Evolutionary conservation across 2,888 invertebrate species (phyloP), one percentile per base, ranked within the genome.

Genomic region (Callinectes sapidus): DNA sequence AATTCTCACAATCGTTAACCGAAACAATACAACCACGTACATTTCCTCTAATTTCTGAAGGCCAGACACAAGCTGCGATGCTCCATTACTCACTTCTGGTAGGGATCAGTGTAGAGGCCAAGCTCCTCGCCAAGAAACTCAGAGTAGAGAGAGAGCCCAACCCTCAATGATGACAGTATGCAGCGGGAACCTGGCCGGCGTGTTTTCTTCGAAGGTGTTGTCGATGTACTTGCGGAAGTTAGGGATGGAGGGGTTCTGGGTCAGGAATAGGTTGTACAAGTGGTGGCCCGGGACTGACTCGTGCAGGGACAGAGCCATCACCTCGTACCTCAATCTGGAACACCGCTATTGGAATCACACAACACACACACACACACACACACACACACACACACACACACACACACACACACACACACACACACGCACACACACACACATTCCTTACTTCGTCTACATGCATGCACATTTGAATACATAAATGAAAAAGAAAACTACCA

Each of bases 281-380:
- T 96, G 96, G 93, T 96, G 96, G 1, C 96, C 96, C 0, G 96
- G 96, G 39, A 95, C 95, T 6, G 95, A 95, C 95, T 96, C 96
- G 94, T 96, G 96, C 2, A 96, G 95, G 6, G 95, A 95, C 23
- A 96, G 91, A 0, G 96, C 95, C 88, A 95, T 95, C 95, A 96
- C 95, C 13, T 95, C 95, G 93, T 95, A 96, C n/a, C 95, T 95
- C 0, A 95, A 95, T 81, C 96, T 95, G 91, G 13, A 66, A 71
- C 42, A 48, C 48, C 5, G 48, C 48, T 10, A 48, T 10, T 42
- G 42, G 6, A 42, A 3, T 42, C n/a, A n/a, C n/a, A n/a, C n/a
- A n/a, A 5, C 5, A 48, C 48, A 48, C 3, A 48, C 6, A 48
- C 48, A 2, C 3, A 2, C 48, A 48, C n/a, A n/a, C n/a, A 42